Conservation (phyloP, 53 echinoderm and acorn worm genomes). For the Crossaster papposus region DNA sequence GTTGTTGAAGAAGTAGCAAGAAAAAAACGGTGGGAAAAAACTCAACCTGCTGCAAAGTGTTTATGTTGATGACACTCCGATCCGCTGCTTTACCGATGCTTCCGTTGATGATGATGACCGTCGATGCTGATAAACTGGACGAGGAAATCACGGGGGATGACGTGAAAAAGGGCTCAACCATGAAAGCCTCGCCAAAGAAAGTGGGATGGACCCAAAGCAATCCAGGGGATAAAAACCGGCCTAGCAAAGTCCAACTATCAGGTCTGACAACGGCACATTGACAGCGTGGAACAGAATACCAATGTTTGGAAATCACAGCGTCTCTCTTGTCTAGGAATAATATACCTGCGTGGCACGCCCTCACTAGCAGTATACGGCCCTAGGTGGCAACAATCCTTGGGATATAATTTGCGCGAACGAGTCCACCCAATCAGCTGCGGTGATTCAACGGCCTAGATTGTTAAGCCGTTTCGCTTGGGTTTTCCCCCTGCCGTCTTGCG, state of each 20-base stretch:
- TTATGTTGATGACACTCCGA: slow-evolving; percentile 36
- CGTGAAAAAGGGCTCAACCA: slow-evolving; percentile 1
- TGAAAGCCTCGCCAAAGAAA: slow-evolving; percentile 12
- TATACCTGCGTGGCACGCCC: background rate
- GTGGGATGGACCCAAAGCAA: slow-evolving; percentile 45
- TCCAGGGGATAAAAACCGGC: slow-evolving; percentile 25
- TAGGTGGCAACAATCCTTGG: background rate
- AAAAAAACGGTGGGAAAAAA: background rate
- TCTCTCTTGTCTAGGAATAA: background rate
- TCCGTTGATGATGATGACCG: slow-evolving; percentile 12
- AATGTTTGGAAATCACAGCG: background rate
- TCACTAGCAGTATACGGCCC: background rate
- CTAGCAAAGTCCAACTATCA: slow-evolving; percentile 39
- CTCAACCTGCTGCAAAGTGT: background rate
- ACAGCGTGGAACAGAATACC: background rate
- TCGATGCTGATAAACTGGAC: background rate
- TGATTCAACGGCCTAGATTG: slow-evolving; percentile 47
- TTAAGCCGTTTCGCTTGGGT: background rate
- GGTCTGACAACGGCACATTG: slow-evolving; percentile 34
- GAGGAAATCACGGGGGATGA: slow-evolving; percentile 41
- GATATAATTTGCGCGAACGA: slow-evolving; percentile 2
- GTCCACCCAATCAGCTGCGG: slow-evolving; percentile 36
- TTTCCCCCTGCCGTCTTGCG: background rate
- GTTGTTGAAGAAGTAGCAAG: slow-evolving; percentile 20
- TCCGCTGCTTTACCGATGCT: slow-evolving; percentile 16